Evolutionary conservation across 1,140 invertebrate species (phyloP).

Genomic region (Trachymyrmex septentrionalis): DNA sequence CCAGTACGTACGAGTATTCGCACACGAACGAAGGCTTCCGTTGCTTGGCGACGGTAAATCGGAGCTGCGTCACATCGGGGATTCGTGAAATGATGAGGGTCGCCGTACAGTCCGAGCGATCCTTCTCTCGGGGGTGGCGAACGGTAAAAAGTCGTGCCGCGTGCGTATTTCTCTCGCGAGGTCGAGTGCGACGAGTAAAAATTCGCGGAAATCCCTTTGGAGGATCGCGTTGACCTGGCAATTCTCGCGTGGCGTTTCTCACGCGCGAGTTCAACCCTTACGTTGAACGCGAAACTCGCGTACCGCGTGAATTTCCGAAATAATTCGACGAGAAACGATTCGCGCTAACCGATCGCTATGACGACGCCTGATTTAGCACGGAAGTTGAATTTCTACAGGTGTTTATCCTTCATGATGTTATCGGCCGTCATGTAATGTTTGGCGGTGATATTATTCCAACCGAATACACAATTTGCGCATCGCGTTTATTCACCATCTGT

Average conservation of each 20-base stretch:
- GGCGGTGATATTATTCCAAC: background rate
- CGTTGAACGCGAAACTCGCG: conserved; percentile 12
- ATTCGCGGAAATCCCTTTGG: background rate
- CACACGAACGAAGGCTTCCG: conserved; percentile 42
- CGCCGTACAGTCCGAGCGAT: conserved; percentile 60
- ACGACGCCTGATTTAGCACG: background rate
- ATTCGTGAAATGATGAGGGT: conserved; percentile 35
- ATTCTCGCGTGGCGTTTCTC: background rate
- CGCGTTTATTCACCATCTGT: background rate
- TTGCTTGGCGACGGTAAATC: conserved; percentile 73
- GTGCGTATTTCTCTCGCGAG: background rate
- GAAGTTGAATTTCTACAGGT: background rate
- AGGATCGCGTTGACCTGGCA: background rate
- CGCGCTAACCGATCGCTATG: background rate
- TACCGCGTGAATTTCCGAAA: background rate
- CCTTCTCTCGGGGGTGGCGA: conserved; percentile 21
- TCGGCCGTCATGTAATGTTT: background rate
- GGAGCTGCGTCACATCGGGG: conserved; percentile 55
- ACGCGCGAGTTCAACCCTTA: conserved; percentile 38
- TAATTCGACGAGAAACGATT: background rate
- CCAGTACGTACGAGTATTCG: conserved; percentile 1
- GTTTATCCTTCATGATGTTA: background rate
- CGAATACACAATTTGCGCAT: background rate
- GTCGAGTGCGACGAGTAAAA: background rate
- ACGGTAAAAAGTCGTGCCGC: conserved; percentile 4